Conservation (phyloP, 2,113 vertebrate genomes). For the Odontophorus gujanensis region DNA sequence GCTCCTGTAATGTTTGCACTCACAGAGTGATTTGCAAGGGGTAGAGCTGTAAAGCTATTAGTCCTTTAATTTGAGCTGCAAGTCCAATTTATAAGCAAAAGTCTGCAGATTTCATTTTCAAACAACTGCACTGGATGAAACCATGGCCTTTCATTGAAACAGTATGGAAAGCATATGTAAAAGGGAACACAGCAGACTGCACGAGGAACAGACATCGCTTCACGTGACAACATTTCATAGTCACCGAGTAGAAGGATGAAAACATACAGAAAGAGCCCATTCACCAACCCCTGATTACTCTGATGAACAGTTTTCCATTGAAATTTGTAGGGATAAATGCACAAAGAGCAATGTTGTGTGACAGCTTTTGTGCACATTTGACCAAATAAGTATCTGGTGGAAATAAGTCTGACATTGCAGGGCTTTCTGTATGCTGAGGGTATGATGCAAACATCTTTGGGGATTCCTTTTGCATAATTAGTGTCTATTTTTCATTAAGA, state of each 20-base stretch:
- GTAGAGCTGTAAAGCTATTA: neutral
- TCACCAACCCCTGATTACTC: neutral
- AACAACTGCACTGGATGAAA: neutral
- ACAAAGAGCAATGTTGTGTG: neutral
- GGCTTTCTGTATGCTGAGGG: neutral
- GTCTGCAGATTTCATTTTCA: neutral
- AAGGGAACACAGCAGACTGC: neutral
- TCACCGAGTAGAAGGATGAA: neutral
- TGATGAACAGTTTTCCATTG: neutral
- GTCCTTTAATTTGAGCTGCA: slow-evolving; percentile 3
- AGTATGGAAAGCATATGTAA: neutral
- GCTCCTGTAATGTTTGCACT: neutral
- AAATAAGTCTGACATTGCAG: neutral
- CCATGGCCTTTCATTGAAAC: neutral
- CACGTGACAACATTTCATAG: neutral
- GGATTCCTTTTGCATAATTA: neutral
- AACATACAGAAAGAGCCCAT: neutral
- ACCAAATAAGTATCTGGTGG: neutral
- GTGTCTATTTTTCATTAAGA: neutral
- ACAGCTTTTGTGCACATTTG: neutral
- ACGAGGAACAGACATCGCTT: neutral
- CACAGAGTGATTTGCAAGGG: neutral
- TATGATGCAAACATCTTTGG: neutral
- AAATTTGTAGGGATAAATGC: neutral
- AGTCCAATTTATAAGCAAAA: neutral